phyloP scores from a whole-genome alignment of 2,888 invertebrate genomes.

The Cancer borealis region DNA sequence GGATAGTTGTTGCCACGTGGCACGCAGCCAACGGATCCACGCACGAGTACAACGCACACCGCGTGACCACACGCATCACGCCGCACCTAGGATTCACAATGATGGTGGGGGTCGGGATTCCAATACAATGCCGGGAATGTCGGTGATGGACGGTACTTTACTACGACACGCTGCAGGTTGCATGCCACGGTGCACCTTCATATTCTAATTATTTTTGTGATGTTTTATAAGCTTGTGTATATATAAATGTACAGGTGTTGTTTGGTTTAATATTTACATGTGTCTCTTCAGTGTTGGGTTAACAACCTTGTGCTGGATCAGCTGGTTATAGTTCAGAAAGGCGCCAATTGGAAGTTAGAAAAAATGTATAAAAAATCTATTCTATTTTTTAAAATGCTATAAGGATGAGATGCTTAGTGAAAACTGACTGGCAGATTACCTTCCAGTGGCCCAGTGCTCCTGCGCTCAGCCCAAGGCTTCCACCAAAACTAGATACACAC shows the following conservation, averaged over 20 bases:
- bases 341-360: not conserved
- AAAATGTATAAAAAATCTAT: not conserved
- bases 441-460: constrained; percentile 2
- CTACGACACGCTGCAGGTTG: not conserved
- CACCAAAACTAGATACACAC: not conserved
- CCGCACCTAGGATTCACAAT: too few species aligned
- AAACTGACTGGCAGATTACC: not conserved
- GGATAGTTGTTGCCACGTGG: not conserved
- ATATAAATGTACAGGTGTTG: constrained; percentile 17
- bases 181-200: not conserved
- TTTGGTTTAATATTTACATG: not conserved
- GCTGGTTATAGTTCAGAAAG: not conserved
- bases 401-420: too few species aligned
- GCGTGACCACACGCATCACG: too few species aligned
- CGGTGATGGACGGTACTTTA: not conserved
- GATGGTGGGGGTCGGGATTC: too few species aligned
- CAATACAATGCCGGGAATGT: not conserved
- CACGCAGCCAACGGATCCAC: too few species aligned
- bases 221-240: not conserved
- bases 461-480: not conserved
- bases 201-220: not conserved
- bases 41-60: too few species aligned
- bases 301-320: constrained; percentile 14
- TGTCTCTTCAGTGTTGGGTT: not conserved
- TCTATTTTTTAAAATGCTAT: constrained; percentile 20